phyloP scores from a whole-genome alignment of 37 sponge, comb jelly and placozoan genomes.

The Eunapius fragilis region DNA sequence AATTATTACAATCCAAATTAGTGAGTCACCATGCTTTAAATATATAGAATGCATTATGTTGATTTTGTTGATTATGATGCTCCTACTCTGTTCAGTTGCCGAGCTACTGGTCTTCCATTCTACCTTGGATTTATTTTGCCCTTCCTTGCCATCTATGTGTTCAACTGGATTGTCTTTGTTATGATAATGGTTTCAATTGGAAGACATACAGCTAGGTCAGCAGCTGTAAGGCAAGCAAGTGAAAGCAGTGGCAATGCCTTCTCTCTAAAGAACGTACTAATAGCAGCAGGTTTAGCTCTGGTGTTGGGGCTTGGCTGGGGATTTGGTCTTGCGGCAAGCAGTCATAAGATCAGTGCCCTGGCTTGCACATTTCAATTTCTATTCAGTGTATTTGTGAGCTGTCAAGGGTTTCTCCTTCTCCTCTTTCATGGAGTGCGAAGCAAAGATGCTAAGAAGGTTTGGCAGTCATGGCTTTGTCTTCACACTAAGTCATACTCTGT shows the following conservation, averaged over 20 bases:
- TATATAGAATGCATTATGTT: not conserved
- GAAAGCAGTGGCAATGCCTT: not conserved
- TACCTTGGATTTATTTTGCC: constrained; percentile 62
- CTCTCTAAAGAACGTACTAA: constrained; percentile 7
- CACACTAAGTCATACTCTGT: not conserved
- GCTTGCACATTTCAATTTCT: constrained; percentile 24
- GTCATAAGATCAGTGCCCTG: constrained; percentile 11
- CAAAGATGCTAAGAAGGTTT: constrained; percentile 23
- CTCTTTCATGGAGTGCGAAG: constrained; percentile 24
- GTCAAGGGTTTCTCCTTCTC: constrained; percentile 48
- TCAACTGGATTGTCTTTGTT: constrained; percentile 64
- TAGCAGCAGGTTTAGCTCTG: constrained; percentile 47
- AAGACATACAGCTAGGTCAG: not conserved
- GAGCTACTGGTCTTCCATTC: constrained; percentile 45
- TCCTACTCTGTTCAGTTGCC: constrained; percentile 42
- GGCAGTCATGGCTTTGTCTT: constrained; percentile 15
- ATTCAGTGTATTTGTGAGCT: constrained; percentile 53
- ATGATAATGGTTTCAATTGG: constrained; percentile 31
- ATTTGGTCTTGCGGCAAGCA: constrained; percentile 57
- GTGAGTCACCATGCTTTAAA: not conserved
- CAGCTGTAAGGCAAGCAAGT: too few species aligned
- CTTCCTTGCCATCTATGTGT: constrained; percentile 54
- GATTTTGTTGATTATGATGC: not conserved
- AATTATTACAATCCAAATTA: constrained; percentile 14
- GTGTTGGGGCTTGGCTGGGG: constrained; percentile 74